These are phyloP conservation scores for Vidua macroura DNA, from an alignment of 2,113 vertebrate species.

Conservation along the genomic window DNA sequence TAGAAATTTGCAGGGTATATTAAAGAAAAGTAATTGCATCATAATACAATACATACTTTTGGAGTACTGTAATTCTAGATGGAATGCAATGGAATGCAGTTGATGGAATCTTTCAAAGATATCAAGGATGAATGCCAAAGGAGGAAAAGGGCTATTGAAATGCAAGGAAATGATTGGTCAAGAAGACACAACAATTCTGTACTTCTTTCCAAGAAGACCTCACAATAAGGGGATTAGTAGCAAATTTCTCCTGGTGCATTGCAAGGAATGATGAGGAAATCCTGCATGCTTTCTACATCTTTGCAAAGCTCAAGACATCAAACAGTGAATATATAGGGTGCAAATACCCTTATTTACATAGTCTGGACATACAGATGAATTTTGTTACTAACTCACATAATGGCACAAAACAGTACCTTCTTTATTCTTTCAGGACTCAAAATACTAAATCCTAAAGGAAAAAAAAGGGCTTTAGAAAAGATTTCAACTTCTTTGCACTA, in stretches of 20 bases:
- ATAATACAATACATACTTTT: neutral
- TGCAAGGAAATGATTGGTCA: neutral
- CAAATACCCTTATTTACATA: neutral
- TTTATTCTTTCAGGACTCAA: neutral
- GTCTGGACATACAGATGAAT: neutral
- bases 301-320: neutral
- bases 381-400: neutral
- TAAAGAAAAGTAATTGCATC: neutral
- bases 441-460: neutral
- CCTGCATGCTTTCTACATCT: accelerated
- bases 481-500: neutral
- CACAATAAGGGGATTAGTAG: neutral
- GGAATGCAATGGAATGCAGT: neutral
- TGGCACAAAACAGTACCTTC: neutral
- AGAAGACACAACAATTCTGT: neutral
- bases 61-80: neutral
- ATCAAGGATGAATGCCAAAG: neutral
- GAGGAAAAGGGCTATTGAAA: neutral
- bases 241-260: neutral
- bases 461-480: neutral
- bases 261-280: neutral
- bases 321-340: neutral
- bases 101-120: neutral
- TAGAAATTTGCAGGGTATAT: neutral
- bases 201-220: neutral